These are phyloP conservation scores for Boloria selene DNA, from an alignment of 2,888 invertebrate species.

Conservation along the genomic window DNA sequence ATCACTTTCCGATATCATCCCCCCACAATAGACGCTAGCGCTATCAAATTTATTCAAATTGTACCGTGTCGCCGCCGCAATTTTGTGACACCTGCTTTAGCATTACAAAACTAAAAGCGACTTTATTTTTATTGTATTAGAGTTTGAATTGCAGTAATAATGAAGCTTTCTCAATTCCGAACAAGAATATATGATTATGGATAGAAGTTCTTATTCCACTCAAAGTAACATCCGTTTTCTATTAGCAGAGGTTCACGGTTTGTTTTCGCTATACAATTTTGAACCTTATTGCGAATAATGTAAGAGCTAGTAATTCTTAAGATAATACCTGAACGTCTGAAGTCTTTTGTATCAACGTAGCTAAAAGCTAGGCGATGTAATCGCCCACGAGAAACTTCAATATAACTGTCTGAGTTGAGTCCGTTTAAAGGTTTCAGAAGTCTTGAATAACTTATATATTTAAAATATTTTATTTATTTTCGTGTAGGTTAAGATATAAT, in stretches of 20 bases:
- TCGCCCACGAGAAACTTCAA: constrained; percentile 36
- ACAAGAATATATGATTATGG: constrained; percentile 68
- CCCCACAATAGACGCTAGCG: constrained; percentile 54
- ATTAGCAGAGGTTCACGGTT: constrained; percentile 70
- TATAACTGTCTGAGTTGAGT: constrained; percentile 22
- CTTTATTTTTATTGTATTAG: constrained; percentile 25
- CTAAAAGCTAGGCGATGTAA: constrained; percentile 50
- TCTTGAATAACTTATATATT: constrained; percentile 11
- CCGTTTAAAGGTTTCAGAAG: constrained; percentile 18
- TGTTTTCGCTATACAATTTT: constrained; percentile 33
- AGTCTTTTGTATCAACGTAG: constrained; percentile 55
- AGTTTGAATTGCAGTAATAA: constrained; percentile 41
- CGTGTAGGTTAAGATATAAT: too few relatives aligned
- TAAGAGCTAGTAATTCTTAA: constrained; percentile 47
- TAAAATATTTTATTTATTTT: constrained; percentile 2
- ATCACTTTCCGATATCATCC: constrained; percentile 74
- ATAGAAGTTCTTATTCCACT: constrained; percentile 78
- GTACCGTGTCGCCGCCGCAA: constrained; percentile 67
- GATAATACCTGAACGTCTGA: constrained; percentile 47
- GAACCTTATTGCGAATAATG: constrained; percentile 43
- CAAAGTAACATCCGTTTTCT: constrained; percentile 78
- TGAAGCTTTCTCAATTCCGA: constrained; percentile 55
- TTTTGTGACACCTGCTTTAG: constrained; percentile 67
- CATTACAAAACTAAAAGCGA: constrained; percentile 39
- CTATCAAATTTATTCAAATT: constrained; percentile 82